Evolutionary conservation across 2,113 vertebrate species (phyloP), one percentile per base, ranked within the genome.

Genomic region (Dissostichus mawsoni): DNA sequence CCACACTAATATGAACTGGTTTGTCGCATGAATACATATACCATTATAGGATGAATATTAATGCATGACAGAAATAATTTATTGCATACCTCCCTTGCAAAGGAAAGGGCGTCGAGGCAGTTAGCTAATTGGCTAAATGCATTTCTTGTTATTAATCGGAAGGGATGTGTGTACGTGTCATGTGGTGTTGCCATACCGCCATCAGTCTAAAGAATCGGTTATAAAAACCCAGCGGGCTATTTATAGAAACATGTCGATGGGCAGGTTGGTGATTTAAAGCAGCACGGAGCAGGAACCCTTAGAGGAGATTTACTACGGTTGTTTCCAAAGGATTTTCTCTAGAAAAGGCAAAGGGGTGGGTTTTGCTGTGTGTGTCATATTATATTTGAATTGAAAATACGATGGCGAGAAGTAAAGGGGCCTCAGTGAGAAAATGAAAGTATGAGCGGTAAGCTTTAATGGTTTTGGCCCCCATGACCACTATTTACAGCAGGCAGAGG

Each of bases 171-270:
- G 20, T 62, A 53, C 17, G 41, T 53, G 63, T 75, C 62, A 48
- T 67, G 52, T 71, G 70, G 63, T 74, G 78, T 68, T 76, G 23
- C 71, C 70, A 61, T 81, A 53, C 81, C 55, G 82, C 76, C 78
- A 58, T 86, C 79, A 74, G 56, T 66, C 66, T 63, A 63, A 81
- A 78, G 53, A 33, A 68, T 66, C n/a, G 2, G 73, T 86, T 86
- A 90, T 90, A 85, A 92, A 89, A 92, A 86, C 70, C 16, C 41
- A 44, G 66, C 2, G 2, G 53, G 78, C 87, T 93, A 93, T 93
- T 93, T 91, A 87, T 94, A 94, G 92, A 81, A 89, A 81, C 69
- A 74, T 57, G 66, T 87, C 65, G 63, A 82, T 65, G 82, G 72
- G 80, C 84, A 89, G 82, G 84, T 81, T 78, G 77, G 80, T 87